These are phyloP conservation scores for Drosophila mimica DNA, from an alignment of 2,888 invertebrate species.

Conservation along the genomic window DNA sequence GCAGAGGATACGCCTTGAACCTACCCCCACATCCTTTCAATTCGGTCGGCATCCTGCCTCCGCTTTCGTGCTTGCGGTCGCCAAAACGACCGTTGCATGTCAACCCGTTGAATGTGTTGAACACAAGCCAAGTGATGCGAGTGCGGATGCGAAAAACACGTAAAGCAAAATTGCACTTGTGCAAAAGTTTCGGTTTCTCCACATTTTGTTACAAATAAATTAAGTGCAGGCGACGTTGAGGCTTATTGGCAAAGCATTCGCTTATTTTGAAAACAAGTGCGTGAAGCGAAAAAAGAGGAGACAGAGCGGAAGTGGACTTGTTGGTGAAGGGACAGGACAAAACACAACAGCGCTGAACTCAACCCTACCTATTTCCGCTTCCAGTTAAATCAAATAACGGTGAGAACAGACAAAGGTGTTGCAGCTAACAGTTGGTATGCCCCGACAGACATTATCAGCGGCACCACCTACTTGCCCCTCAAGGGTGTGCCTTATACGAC, in stretches of 20 bases:
- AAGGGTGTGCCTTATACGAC: neutral
- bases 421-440: slow-evolving; percentile 50
- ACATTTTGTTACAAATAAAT: slow-evolving; percentile 74
- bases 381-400: slow-evolving; percentile 61
- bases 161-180: slow-evolving; percentile 74
- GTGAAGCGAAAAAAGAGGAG: neutral
- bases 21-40: slow-evolving; percentile 26
- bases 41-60: slow-evolving; percentile 45
- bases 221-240: slow-evolving; percentile 75
- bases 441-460: slow-evolving; percentile 53
- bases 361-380: slow-evolving; percentile 55
- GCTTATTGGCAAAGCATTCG: slow-evolving; percentile 72
- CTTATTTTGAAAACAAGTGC: slow-evolving; percentile 72
- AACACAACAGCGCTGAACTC: slow-evolving; percentile 16
- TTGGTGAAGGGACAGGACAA: neutral
- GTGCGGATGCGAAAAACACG: slow-evolving; percentile 57
- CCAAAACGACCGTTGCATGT: slow-evolving; percentile 61
- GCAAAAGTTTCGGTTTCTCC: slow-evolving; percentile 65
- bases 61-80: slow-evolving; percentile 66
- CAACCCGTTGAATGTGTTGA: slow-evolving; percentile 41
- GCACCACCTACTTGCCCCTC: neutral
- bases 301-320: neutral
- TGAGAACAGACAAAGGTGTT: slow-evolving; percentile 49
- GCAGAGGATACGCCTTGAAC: neutral
- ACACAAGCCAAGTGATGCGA: slow-evolving; percentile 66